Percentiles rank a stretch among this genome's conserved stretches.
Conservation (phyloP, 2,113 vertebrate species). For the Oreotrochilus melanogaster region DNA sequence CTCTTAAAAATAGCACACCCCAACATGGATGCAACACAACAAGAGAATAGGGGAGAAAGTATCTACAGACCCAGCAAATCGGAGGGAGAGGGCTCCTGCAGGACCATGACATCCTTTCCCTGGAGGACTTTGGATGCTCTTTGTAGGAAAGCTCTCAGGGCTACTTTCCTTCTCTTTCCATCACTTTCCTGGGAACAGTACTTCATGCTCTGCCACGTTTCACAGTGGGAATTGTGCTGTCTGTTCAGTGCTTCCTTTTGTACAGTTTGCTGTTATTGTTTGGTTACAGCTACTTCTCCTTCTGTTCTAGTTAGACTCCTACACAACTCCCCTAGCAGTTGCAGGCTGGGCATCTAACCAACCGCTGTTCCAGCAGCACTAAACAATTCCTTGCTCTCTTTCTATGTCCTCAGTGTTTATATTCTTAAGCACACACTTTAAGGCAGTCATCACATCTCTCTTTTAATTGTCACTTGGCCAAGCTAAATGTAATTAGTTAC, state of each 20-base stretch:
- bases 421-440: constrained; percentile 49
- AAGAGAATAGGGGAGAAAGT: not conserved
- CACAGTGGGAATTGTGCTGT: not conserved
- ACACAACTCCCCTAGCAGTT: not conserved
- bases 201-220: not conserved
- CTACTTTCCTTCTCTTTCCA: not conserved
- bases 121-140: not conserved
- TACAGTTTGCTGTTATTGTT: not conserved
- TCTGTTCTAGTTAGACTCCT: not conserved
- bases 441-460: constrained; percentile 51
- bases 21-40: not conserved
- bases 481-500: constrained; percentile 72
- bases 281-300: not conserved
- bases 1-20: not conserved
- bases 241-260: not conserved
- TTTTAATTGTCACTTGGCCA: constrained; percentile 66
- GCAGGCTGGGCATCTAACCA: not conserved
- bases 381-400: not conserved
- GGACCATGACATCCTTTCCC: not conserved
- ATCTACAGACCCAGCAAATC: not conserved
- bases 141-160: not conserved
- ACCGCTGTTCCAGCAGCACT: fast-evolving
- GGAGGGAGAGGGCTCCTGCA: fast-evolving
- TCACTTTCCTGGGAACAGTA: not conserved
- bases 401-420: constrained; percentile 23